Conservation (phyloP, 2,113 vertebrate species). For the Gracilinanus agilis region DNA sequence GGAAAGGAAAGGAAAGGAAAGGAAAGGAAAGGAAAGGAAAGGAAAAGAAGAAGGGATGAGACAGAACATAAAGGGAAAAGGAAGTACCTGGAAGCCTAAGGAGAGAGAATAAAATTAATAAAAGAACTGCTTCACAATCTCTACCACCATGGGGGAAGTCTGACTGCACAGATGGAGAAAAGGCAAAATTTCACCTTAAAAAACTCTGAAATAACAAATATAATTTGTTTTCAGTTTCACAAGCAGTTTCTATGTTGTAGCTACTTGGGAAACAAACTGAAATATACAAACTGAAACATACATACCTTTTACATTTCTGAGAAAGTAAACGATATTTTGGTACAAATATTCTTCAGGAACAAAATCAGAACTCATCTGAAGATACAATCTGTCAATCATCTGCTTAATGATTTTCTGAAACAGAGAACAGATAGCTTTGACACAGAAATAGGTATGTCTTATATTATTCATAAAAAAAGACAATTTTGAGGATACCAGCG, state of each 20-base stretch:
- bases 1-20: too few species aligned
- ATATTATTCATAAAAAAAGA: accelerated
- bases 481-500: not conserved
- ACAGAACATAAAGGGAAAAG: not conserved
- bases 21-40: too few species aligned
- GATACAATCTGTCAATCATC: constrained; percentile 80
- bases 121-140: not conserved
- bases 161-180: not conserved
- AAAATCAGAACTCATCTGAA: constrained; percentile 83
- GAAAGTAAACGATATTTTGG: constrained; percentile 87
- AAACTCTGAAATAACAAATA: not conserved
- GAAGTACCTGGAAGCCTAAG: not conserved
- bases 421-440: accelerated
- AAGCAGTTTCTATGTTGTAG: not conserved
- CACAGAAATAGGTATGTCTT: accelerated
- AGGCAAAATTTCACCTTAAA: not conserved
- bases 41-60: too few species aligned
- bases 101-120: not conserved
- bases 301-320: constrained; percentile 90
- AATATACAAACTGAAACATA: not conserved
- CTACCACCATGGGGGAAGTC: not conserved
- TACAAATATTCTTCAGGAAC: constrained; percentile 87
- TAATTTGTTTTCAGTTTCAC: not conserved
- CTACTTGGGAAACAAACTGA: not conserved
- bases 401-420: constrained; percentile 84